Base-by-base conservation (phyloP, 2,888 invertebrate genomes). In the Meta bourneti region DNA sequence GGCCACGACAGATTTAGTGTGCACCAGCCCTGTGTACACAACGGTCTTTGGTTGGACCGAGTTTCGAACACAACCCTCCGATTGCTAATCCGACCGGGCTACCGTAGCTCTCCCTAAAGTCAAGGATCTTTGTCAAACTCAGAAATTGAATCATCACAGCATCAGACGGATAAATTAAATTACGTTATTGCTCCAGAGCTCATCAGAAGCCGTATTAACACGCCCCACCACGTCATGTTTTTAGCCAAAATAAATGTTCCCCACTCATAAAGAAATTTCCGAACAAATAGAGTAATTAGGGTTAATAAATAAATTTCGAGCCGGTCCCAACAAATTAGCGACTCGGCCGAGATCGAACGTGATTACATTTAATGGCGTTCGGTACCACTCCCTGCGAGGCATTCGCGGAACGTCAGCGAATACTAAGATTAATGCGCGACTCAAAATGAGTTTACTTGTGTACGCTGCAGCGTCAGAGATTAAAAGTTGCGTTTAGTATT, bases 401-500 rank as follows among this genome's bases (percentile, higher is more conserved):
- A 72, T 87, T 87, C 71, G 54, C 9, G 11, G 61, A 80, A 72
- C 54, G 52, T 70, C 72, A 13, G 34, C 48, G 9, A 61, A 20
- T n/a, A 20, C 16, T 54, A 19, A 78, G 72, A 84, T 90, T 90
- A 83, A 90, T 90, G 70, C 52, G 9, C 11, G 34, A 19, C 7
- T 54, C 48, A 61, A 84, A 90, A 90, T 72, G 78, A 84, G 82
- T 90, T 90, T 49, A 49, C 69, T 87, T 87, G 72, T 83, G 70
- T 88, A 75, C 79, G 19, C 79, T 79, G 79, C 72, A 61, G 71
- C 61, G 61, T 20, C 13, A 69, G 72, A 78, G 77, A 89, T 84
- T 84, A 84, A 90, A 90, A 90, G 89, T 79, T 78, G 20, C 75
- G 79, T 34, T 90, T 80, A 79, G 78, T 90, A 84, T 90, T 84